Evolutionary conservation across 53 echinoderm and acorn worm genomes (phyloP), one percentile per base, ranked within the genome.

Genomic region (Antedon mediterranea): DNA sequence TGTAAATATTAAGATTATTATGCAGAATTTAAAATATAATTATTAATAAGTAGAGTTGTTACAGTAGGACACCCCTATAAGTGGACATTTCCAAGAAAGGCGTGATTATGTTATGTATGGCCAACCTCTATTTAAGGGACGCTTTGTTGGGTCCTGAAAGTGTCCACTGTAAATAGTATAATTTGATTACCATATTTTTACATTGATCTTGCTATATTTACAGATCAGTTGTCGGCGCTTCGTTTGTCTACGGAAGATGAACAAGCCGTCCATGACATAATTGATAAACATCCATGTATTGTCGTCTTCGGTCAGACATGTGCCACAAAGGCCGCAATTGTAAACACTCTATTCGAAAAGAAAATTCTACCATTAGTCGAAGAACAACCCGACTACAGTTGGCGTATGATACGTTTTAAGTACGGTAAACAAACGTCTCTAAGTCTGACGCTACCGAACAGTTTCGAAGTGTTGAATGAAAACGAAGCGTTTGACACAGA

Each of bases 291-390:
- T n/a, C 97, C 97, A 32, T 88, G 86, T 43, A 85, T 97, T 32
- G 32, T 97, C 31, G 81, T 97, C 75, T 87, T 87, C 73, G 97
- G 97, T 31, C 92, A 92, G 78, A 86, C 92, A 4, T 97, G 83
- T 79, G 75, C 91, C 28, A 84, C 90, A 43, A 97, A 92, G 79
- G 92, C 92, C 28, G 79, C 85, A 32, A 75, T 97, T 5, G 84
- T 88, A 28, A 97, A 97, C 79, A 84, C 82, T 43, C 34, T 97
- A 7, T 85, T 97, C 32, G 83, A 87, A 0, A 92, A 97, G 41
- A 86, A 92, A 32, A 77, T 97, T 29, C 80, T 97, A 28, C 84
- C 82, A 8, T 79, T 91, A 71, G 73, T 82, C 6, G 88, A 82
- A 5, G 77, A 79, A 0, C 81, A 84, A 71, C 85, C 92, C 34